Evolutionary conservation across 1,140 invertebrate genomes (phyloP), one percentile per base, ranked within the genome.

Genomic region (Bombus confusus): DNA sequence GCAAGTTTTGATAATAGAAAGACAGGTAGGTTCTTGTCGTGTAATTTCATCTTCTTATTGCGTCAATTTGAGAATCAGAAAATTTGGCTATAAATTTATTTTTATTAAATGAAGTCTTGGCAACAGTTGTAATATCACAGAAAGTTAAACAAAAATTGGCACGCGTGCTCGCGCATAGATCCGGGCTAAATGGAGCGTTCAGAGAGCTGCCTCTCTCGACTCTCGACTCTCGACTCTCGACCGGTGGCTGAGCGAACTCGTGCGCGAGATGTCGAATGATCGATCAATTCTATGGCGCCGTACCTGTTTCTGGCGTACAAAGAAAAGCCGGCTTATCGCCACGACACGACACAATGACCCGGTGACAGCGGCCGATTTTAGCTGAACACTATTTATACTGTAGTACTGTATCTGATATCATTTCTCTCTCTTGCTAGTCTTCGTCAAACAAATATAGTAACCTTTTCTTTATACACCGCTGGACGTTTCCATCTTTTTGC

Each of bases 221-320:
- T 59, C 12, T 59, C 34, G 52, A 43, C 47, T 78, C 13, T 57
- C 31, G 47, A 52, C 47, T 37, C 2, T 37, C 37, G 43, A 39
- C 62, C 66, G 73, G 52, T 57, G 62, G 73, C 68, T 47, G 37
- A 18, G 75, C 76, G 34, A 76, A 83, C 84, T 74, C 59, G 83
- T 62, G 57, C 43, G 66, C 75, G 59, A 59, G 80, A 90, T 80
- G 85, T 77, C 75, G 80, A 83, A 88, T 88, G 88, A 89, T 89
- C 76, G 88, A 86, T 90, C 77, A 90, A 87, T 90, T 88, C 85
- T 59, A 34, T 83, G 87, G 85, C 87, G 85, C 85, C 82, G 86
- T 80, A 69, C 79, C 84, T 88, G 88, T 84, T 87, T 87, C 86
- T 77, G 3, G 68, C 57, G 59, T 76, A 80, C 80, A 75, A 80